phyloP scores from a whole-genome alignment of 2,797 vertebrate species.

The Pygocentrus nattereri region DNA sequence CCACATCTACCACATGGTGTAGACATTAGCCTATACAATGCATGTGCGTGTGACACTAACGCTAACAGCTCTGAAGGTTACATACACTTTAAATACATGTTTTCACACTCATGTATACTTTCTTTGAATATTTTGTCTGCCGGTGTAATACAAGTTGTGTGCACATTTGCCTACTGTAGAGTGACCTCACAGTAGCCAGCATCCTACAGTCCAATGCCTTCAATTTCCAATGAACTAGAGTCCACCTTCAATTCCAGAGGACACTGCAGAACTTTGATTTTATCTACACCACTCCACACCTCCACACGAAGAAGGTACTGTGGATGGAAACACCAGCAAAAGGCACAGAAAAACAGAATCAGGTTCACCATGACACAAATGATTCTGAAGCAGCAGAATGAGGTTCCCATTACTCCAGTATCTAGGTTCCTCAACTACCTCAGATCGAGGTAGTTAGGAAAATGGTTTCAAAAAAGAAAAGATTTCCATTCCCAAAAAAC shows the following conservation, averaged over 20 bases:
- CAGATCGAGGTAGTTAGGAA: conserved; percentile 51
- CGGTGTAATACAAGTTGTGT: not conserved
- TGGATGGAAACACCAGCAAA: conserved; percentile 52
- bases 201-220: not conserved
- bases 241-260: not conserved
- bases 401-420: conserved; percentile 55
- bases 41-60: conserved; percentile 42
- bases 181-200: not conserved
- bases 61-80: conserved; percentile 70
- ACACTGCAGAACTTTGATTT: not conserved
- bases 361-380: conserved; percentile 43
- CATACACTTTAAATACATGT: conserved; percentile 68
- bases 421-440: conserved; percentile 45
- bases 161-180: not conserved
- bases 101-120: conserved; percentile 72
- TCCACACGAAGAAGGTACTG: conserved; percentile 58
- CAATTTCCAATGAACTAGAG: conserved; percentile 45
- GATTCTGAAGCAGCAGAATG: conserved; percentile 12
- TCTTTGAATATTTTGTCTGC: conserved; percentile 53
- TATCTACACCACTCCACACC: not conserved
- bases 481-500: conserved; percentile 21
- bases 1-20: conserved; percentile 70
- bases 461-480: conserved; percentile 34
- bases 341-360: conserved; percentile 58
- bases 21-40: conserved; percentile 63